Evolutionary conservation across 2,888 invertebrate species (phyloP).

Genomic region (Ypsolopha sequella): DNA sequence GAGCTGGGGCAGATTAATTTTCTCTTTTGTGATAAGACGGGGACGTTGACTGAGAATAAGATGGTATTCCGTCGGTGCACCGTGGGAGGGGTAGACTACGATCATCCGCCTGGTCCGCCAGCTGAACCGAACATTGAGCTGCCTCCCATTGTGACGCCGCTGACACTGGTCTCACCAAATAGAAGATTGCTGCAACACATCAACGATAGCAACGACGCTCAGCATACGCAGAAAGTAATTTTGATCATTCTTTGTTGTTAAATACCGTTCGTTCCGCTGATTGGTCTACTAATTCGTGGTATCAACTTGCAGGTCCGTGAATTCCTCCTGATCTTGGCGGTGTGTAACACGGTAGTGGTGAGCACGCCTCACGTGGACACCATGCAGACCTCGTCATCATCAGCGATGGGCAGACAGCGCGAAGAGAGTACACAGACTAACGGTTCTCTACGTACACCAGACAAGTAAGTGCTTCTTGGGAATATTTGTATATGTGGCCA

Average conservation of each 20-base stretch:
- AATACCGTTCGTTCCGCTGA: too few species aligned
- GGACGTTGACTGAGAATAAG: slow-evolving; percentile 96
- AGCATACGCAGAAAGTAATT: slow-evolving; percentile 72
- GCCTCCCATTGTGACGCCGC: slow-evolving; percentile 57
- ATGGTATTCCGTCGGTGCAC: slow-evolving; percentile 96
- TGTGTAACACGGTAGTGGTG: slow-evolving; percentile 98
- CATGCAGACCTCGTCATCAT: slow-evolving; percentile 59
- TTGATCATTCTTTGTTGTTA: not conserved
- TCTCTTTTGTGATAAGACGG: slow-evolving; percentile 97
- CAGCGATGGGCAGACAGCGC: too few species aligned
- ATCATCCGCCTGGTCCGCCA: slow-evolving; percentile 81
- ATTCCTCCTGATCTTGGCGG: slow-evolving; percentile 90
- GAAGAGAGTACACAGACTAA: too few species aligned
- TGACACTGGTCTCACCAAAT: slow-evolving; percentile 57
- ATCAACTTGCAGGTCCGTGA: slow-evolving; percentile 75
- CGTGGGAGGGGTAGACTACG: slow-evolving; percentile 90
- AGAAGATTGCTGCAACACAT: slow-evolving; percentile 50
- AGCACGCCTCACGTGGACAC: slow-evolving; percentile 82
- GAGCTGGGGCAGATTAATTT: slow-evolving; percentile 94
- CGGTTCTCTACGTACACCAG: too few species aligned
- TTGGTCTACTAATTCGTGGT: not conserved
- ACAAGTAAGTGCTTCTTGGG: too few species aligned
- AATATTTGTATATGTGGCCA: too few species aligned
- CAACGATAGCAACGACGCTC: slow-evolving; percentile 46
- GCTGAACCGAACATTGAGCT: slow-evolving; percentile 71